Conservation (phyloP, 1,140 invertebrate species). For the Odontomachus brunneus region DNA sequence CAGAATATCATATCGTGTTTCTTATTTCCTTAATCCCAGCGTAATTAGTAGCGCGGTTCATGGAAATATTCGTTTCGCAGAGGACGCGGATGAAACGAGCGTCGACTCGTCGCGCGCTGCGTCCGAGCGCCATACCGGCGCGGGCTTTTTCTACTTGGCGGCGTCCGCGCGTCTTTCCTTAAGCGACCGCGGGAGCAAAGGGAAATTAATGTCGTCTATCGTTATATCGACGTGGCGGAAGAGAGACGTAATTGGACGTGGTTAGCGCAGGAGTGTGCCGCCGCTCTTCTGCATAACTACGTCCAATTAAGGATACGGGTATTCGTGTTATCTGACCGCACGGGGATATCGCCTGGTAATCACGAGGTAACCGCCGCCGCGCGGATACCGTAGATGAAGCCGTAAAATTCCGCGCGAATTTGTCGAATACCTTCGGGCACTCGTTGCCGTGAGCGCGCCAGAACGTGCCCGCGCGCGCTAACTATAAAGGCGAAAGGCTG, state of each 20-base stretch:
- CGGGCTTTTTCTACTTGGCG: constrained; percentile 20
- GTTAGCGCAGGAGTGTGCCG: constrained; percentile 34
- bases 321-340: constrained; percentile 59
- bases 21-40: too few relatives aligned
- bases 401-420: constrained; percentile 47
- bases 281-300: constrained; percentile 55
- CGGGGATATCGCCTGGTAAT: constrained; percentile 1
- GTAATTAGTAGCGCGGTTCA: background rate
- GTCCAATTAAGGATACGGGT: constrained; percentile 55
- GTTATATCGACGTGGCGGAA: constrained; percentile 29
- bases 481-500: too few relatives aligned
- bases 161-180: background rate
- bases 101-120: background rate
- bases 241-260: constrained; percentile 54
- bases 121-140: constrained; percentile 7
- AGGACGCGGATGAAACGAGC: background rate
- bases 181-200: background rate
- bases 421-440: constrained; percentile 35
- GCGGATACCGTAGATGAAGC: constrained; percentile 25
- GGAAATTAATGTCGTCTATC: constrained; percentile 35
- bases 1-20: too few relatives aligned
- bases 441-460: background rate
- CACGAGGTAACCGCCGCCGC: background rate
- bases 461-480: too few relatives aligned
- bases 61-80: background rate